A percentile compares a stretch with the other conserved stretches of the same genome.
Evolutionary conservation across 2,888 invertebrate genomes (phyloP).

Genomic region (Tachina fera): DNA sequence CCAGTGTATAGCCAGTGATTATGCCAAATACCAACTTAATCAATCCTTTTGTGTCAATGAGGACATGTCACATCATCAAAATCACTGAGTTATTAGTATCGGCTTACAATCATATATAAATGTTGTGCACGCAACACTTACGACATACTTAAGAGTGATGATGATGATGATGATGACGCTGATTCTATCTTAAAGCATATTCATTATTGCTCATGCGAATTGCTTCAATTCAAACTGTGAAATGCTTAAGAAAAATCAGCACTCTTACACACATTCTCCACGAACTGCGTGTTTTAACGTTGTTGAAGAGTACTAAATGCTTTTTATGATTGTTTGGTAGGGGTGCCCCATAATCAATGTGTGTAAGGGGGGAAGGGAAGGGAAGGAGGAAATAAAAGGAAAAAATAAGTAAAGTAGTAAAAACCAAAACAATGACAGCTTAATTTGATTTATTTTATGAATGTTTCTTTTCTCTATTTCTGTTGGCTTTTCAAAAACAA

Average conservation of each 20-base stretch:
- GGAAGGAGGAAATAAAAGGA: background rate
- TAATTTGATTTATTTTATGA: conserved; percentile 69
- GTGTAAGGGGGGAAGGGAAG: background rate
- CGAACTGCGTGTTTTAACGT: conserved; percentile 30
- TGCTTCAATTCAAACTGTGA: conserved; percentile 40
- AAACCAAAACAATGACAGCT: conserved; percentile 64
- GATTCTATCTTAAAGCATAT: background rate
- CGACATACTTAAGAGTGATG: background rate
- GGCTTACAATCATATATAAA: conserved; percentile 20
- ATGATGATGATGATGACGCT: background rate
- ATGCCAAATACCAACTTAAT: conserved; percentile 29
- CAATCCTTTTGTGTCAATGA: conserved; percentile 23
- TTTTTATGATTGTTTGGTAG: background rate
- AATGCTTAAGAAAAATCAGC: conserved; percentile 38
- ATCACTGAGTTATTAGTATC: conserved; percentile 40
- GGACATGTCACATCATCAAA: conserved; percentile 18
- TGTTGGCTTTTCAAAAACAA: conserved; percentile 41
- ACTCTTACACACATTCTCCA: background rate
- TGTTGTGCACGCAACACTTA: conserved; percentile 12
- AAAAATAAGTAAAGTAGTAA: conserved; percentile 26
- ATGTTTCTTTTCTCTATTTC: conserved; percentile 22
- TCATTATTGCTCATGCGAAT: conserved; percentile 28
- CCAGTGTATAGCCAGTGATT: conserved; percentile 23
- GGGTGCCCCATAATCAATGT: background rate
- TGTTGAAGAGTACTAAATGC: background rate